Conservation (phyloP, 2,113 vertebrate genomes). For the Natator depressus region DNA sequence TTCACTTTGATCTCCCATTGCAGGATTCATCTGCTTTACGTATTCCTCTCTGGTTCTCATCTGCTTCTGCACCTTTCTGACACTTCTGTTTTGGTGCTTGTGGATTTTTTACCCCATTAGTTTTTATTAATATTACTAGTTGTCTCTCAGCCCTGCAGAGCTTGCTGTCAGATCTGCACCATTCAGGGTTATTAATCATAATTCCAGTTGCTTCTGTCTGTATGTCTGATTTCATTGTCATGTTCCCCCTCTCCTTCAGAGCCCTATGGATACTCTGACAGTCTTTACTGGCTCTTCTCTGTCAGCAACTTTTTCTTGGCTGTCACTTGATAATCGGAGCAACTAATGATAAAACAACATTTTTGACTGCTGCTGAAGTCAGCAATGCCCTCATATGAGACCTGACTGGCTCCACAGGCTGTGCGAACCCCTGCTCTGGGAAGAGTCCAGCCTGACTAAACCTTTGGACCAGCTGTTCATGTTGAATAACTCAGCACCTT, state of each 20-base stretch:
- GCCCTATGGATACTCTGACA: not conserved
- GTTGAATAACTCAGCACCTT: not conserved
- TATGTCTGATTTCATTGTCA: not conserved
- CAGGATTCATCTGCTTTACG: not conserved
- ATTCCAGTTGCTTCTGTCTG: not conserved
- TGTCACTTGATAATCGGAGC: not conserved
- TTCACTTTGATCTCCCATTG: not conserved
- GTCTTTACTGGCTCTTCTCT: conserved; percentile 11
- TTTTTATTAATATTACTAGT: conserved; percentile 15
- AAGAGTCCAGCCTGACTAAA: not conserved
- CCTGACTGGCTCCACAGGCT: accelerated
- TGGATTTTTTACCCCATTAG: conserved; percentile 5
- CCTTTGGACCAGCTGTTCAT: not conserved
- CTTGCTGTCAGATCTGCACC: conserved; percentile 29
- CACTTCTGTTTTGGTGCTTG: not conserved
- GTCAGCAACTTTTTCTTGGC: not conserved
- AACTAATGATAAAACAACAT: not conserved
- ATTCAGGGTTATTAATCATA: not conserved
- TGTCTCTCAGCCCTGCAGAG: conserved; percentile 27
- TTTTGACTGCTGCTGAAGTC: not conserved
- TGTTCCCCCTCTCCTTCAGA: not conserved
- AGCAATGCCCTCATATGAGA: not conserved
- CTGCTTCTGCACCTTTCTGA: not conserved
- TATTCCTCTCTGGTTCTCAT: not conserved
- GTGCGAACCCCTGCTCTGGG: not conserved